Percentiles rank a stretch among this genome's conserved stretches.
Evolutionary conservation across 2,888 invertebrate species (phyloP).

Genomic region (Eupeodes latifasciatus): DNA sequence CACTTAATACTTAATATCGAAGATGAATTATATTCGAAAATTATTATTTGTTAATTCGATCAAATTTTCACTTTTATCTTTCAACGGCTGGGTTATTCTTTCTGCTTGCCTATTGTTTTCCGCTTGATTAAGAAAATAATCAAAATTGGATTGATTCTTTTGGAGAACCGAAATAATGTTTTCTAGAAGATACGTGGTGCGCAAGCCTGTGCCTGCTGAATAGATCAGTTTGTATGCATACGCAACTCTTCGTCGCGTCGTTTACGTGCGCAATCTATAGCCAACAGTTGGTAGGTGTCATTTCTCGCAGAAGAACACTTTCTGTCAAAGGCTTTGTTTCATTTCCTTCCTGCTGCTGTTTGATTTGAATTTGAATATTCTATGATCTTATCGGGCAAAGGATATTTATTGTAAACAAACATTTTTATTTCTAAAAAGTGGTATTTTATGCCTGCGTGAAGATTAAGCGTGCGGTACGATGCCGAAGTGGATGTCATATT

Average conservation of each 20-base stretch:
- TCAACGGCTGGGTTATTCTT: conserved; percentile 54
- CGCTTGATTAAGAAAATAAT: conserved; percentile 71
- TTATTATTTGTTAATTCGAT: conserved; percentile 63
- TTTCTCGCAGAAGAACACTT: conserved; percentile 49
- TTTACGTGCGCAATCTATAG: conserved; percentile 8
- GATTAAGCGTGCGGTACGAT: conserved; percentile 2
- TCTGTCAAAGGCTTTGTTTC: conserved; percentile 51
- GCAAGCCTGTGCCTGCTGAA: background rate
- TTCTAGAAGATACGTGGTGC: background rate
- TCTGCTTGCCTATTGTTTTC: conserved; percentile 64
- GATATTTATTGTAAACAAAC: conserved; percentile 54
- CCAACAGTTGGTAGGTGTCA: conserved; percentile 64
- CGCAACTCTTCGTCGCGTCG: conserved; percentile 1
- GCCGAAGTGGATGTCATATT: conserved; percentile 43
- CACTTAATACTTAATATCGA: conserved; percentile 76
- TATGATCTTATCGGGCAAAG: conserved; percentile 30
- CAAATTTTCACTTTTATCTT: conserved; percentile 73
- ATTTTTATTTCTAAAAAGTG: background rate
- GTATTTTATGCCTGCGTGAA: background rate
- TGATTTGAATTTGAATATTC: conserved; percentile 19
- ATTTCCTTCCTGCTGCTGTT: conserved; percentile 67
- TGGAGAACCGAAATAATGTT: conserved; percentile 58
- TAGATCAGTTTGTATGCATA: conserved; percentile 22
- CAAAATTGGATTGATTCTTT: conserved; percentile 58
- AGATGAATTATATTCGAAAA: conserved; percentile 61